A percentile compares a stretch with the other conserved stretches of the same genome.
phyloP scores from a whole-genome alignment of 2,113 vertebrate species.

The Erythrocercus mccallii region DNA sequence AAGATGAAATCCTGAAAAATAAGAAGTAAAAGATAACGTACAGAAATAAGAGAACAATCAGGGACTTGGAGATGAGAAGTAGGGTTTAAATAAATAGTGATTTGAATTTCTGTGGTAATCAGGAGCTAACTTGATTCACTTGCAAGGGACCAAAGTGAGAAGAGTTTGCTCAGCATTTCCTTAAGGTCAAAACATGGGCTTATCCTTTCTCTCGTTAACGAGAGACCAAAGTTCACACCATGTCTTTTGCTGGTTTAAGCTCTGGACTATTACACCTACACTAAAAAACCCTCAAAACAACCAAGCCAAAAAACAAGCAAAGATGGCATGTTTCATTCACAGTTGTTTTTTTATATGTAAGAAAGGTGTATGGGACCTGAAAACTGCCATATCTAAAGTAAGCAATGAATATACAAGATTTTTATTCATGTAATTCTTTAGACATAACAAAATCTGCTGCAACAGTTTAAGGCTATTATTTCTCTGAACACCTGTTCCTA shows the following conservation, averaged over 20 bases:
- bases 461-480: not conserved
- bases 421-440: not conserved
- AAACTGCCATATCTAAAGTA: not conserved
- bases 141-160: not conserved
- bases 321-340: not conserved
- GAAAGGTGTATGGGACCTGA: not conserved
- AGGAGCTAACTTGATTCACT: not conserved
- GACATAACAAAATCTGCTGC: not conserved
- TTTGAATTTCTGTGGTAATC: not conserved
- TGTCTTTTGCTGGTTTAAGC: not conserved
- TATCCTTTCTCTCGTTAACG: not conserved
- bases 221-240: not conserved
- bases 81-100: not conserved
- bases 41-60: not conserved
- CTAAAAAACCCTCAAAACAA: not conserved
- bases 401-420: not conserved
- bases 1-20: not conserved
- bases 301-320: not conserved
- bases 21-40: not conserved
- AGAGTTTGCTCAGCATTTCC: not conserved
- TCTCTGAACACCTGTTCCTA: constrained; percentile 3
- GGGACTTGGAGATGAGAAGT: not conserved
- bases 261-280: not conserved
- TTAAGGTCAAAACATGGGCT: not conserved
- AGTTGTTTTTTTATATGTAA: not conserved